Conservation (phyloP, 2,113 vertebrate species). For the Oryzias celebensis region DNA sequence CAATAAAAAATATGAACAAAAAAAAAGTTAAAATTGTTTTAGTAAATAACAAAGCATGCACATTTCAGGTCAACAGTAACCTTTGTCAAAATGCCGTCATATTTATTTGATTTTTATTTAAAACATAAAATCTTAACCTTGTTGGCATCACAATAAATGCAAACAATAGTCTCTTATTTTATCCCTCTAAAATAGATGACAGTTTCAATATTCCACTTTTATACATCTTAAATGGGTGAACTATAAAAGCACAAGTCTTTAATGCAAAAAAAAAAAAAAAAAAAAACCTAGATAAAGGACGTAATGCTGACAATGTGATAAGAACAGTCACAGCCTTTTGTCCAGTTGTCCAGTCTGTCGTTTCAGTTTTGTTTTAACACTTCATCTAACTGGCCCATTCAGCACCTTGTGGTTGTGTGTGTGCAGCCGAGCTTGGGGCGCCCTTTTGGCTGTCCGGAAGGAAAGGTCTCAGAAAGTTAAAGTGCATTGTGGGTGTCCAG, state of each 20-base stretch:
- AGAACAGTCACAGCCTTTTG: constrained; percentile 22
- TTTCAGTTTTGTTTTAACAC: constrained; percentile 51
- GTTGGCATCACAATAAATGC: too few relatives aligned
- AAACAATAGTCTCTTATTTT: too few relatives aligned
- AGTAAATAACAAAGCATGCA: too few relatives aligned
- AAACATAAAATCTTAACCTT: too few relatives aligned
- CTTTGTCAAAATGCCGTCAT: too few relatives aligned
- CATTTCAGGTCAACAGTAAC: too few relatives aligned
- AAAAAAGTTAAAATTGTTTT: too few relatives aligned
- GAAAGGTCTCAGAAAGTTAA: constrained; percentile 56
- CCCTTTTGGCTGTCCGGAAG: constrained; percentile 34
- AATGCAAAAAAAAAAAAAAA: not conserved
- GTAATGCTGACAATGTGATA: constrained; percentile 17
- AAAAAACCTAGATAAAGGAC: not conserved
- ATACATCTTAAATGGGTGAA: too few relatives aligned
- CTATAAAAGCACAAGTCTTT: not conserved
- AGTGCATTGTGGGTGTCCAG: constrained; percentile 50
- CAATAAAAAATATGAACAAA: too few relatives aligned
- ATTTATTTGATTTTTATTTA: too few relatives aligned
- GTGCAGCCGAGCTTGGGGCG: not conserved
- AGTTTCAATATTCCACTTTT: too few relatives aligned
- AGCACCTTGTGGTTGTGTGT: constrained; percentile 37
- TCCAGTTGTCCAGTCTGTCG: constrained; percentile 17
- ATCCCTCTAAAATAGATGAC: too few relatives aligned
- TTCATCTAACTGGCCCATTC: constrained; percentile 43